A percentile compares a stretch with the other conserved stretches of the same genome.
phyloP scores from a whole-genome alignment of 2,113 vertebrate species.

The Peromyscus polionotus region DNA sequence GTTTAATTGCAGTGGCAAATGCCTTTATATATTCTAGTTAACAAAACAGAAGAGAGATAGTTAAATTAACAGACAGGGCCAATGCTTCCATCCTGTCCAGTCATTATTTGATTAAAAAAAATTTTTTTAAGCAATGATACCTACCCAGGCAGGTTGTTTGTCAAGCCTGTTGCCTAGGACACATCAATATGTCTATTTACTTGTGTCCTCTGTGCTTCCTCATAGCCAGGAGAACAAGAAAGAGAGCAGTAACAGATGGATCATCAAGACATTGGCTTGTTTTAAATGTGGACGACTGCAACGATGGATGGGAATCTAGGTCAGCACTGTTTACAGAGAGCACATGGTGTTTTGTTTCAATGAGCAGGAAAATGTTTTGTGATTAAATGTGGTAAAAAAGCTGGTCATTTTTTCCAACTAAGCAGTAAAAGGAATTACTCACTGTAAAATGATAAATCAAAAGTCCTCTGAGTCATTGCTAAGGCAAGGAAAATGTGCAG shows the following conservation, averaged over 20 bases:
- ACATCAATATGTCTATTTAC: not conserved
- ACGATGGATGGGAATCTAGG: conserved; percentile 17
- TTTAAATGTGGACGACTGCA: conserved; percentile 48
- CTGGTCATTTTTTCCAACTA: conserved; percentile 58
- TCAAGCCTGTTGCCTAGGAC: not conserved
- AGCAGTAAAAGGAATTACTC: conserved; percentile 73
- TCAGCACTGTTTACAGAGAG: conserved; percentile 74
- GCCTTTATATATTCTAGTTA: not conserved
- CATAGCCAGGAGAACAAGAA: conserved; percentile 32
- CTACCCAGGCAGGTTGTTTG: not conserved
- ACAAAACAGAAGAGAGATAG: conserved; percentile 36
- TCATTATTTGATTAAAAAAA: conserved; percentile 4
- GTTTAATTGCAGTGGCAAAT: not conserved
- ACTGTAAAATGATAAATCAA: conserved; percentile 65
- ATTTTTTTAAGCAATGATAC: not conserved
- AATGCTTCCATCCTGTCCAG: not conserved
- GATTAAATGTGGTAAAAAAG: conserved; percentile 74
- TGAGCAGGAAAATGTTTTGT: conserved; percentile 71
- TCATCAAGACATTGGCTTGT: not conserved
- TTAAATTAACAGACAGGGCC: not conserved
- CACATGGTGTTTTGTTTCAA: conserved; percentile 76
- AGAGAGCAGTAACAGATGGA: not conserved
- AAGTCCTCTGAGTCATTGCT: conserved; percentile 66
- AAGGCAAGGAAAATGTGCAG: conserved; percentile 57
- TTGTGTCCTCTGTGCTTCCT: not conserved